phyloP scores from a whole-genome alignment of 2,797 vertebrate genomes.

The Myotis vivesi region DNA sequence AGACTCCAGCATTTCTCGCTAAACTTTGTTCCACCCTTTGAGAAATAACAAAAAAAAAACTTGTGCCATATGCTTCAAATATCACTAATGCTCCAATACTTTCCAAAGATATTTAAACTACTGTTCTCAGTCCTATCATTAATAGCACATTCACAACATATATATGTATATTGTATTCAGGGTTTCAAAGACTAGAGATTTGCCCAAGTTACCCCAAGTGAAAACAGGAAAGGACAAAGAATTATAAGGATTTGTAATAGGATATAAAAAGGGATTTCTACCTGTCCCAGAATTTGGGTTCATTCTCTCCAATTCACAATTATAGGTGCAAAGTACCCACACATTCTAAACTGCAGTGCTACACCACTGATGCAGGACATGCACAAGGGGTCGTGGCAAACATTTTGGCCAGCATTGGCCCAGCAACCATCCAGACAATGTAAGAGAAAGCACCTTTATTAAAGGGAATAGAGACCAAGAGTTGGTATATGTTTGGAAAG shows the following conservation, averaged over 20 bases:
- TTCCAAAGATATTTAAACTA: slow-evolving; percentile 55
- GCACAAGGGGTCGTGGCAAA: background rate
- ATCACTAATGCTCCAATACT: slow-evolving; percentile 51
- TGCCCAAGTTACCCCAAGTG: background rate
- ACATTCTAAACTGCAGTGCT: background rate
- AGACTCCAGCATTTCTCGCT: slow-evolving; percentile 50
- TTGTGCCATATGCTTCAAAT: slow-evolving; percentile 73
- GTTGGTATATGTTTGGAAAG: background rate
- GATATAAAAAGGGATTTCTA: background rate
- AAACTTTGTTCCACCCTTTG: slow-evolving; percentile 60
- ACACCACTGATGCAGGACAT: background rate
- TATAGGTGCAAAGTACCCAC: background rate
- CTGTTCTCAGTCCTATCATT: slow-evolving; percentile 36
- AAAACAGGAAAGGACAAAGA: background rate
- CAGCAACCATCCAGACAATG: background rate
- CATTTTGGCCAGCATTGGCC: background rate
- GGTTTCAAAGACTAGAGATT: slow-evolving; percentile 18
- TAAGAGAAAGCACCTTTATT: background rate
- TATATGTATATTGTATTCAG: slow-evolving; percentile 25
- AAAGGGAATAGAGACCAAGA: background rate
- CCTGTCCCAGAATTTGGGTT: background rate
- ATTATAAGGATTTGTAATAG: background rate
- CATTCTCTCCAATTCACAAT: background rate
- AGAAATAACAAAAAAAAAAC: slow-evolving; percentile 70
- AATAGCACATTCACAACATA: slow-evolving; percentile 3